Base-by-base conservation (phyloP, 2,888 invertebrate genomes). In the Cerastoderma edule region DNA sequence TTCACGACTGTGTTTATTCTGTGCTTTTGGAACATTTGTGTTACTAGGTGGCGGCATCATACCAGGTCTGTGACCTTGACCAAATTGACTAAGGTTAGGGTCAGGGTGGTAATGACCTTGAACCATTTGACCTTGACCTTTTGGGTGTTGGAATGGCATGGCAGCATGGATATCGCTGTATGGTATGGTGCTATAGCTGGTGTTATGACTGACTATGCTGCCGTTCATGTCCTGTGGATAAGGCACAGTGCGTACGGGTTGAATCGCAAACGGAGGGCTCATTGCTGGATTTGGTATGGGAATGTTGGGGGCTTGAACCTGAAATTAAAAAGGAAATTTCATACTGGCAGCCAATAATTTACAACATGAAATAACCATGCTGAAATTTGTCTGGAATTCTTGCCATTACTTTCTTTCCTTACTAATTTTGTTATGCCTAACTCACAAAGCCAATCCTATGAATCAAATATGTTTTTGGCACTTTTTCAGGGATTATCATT, bases 111-210 rank as follows among this genome's bases (percentile, higher is more conserved):
- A n/a, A 48, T 39, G 64, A 44, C 44, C 64, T 27, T 64, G 64
- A 8, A 27, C 16, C 1, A 56, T 56, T 16, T 56, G 56, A 22
- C 30, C 56, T 56, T 56, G 56, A 56, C 56, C 56, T 60, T 60
- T 35, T 24, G 22, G 39, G 13, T 60, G 60, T 10, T 60, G 60
- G 33, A 60, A 60, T 10, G 60, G 60, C 19, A 60, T 8, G 16
- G 24, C 39, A 27, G 60, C 27, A 19, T 60, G 39, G n/a, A 60
- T 39, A 60, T 60, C 60, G 39, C 60, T 60, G 27, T 74, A 56
- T 44, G 80, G 80, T 19, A 81, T 77, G 4, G 75, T 75, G 64
- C 74, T 83, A 56, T 74, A 76, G 39, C 76, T 83, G 16, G 77
- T 79, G 60, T 77, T 83, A 46, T 79, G 77, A 67, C 76, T 82